These are phyloP conservation scores for Leptinotarsa juncta DNA, from an alignment of 2,888 invertebrate species.

Conservation along the genomic window DNA sequence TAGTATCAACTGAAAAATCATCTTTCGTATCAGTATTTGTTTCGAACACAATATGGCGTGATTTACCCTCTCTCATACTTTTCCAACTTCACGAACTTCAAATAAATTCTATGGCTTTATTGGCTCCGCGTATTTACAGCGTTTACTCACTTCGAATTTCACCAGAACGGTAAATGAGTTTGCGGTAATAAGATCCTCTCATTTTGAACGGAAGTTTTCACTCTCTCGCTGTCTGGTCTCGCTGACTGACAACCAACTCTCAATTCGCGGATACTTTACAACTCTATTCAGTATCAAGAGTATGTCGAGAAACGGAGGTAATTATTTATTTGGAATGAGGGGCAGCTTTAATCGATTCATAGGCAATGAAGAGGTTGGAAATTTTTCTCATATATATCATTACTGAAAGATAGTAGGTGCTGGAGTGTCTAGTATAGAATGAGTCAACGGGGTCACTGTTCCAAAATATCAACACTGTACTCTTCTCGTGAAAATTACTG, in stretches of 20 bases:
- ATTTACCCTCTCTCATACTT: not conserved
- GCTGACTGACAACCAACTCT: not conserved
- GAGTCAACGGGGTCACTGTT: too few species aligned
- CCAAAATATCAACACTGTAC: too few species aligned
- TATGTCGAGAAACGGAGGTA: not conserved
- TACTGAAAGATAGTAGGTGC: too few species aligned
- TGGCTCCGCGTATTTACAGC: not conserved
- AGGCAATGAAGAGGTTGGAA: too few species aligned
- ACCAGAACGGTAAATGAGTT: constrained; percentile 4
- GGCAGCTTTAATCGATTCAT: too few species aligned
- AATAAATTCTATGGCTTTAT: not conserved
- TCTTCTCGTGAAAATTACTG: too few species aligned
- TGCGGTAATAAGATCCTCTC: not conserved
- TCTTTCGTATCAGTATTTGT: too few species aligned
- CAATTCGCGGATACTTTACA: not conserved
- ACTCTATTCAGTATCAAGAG: not conserved
- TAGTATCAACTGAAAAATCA: too few species aligned
- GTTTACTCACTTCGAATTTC: not conserved
- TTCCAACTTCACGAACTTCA: not conserved
- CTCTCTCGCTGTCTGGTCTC: not conserved
- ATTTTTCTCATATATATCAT: too few species aligned
- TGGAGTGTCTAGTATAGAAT: too few species aligned
- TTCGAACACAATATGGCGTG: not conserved
- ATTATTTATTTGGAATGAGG: too few species aligned
- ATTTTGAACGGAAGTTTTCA: not conserved